Evolutionary conservation across 2,888 invertebrate genomes (phyloP).

Genomic region (Apodemia duryi): DNA sequence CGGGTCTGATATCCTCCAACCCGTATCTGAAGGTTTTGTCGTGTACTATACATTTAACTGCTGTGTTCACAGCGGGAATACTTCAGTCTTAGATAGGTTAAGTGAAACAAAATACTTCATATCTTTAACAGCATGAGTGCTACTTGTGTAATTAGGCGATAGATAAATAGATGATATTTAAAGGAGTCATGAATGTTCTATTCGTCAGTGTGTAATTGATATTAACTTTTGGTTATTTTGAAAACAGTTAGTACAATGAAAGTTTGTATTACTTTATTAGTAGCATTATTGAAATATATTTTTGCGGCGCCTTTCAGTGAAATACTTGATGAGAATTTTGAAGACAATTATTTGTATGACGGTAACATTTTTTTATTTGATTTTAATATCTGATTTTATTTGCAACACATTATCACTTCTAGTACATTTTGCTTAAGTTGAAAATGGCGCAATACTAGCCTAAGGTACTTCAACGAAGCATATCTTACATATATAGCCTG

Average conservation of each 20-base stretch:
- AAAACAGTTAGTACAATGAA: neutral
- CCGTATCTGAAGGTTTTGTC: slow-evolving; percentile 6
- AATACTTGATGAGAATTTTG: neutral
- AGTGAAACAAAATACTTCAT: slow-evolving; percentile 2
- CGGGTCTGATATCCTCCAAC: neutral
- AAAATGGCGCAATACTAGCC: too few species aligned
- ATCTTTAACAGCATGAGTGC: slow-evolving; percentile 37
- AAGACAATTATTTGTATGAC: neutral
- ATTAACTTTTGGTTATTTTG: neutral
- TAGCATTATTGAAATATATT: neutral
- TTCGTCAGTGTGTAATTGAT: slow-evolving; percentile 32
- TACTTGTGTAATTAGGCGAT: slow-evolving; percentile 63
- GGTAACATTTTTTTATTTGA: neutral
- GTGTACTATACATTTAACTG: neutral
- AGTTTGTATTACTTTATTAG: neutral
- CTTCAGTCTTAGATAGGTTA: slow-evolving; percentile 9
- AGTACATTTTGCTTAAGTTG: too few species aligned
- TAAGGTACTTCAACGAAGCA: too few species aligned
- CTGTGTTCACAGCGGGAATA: slow-evolving; percentile 15
- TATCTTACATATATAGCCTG: too few species aligned
- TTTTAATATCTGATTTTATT: too few species aligned
- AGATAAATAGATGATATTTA: slow-evolving; percentile 37
- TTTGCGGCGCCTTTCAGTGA: neutral
- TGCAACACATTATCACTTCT: too few species aligned
- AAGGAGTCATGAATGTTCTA: slow-evolving; percentile 34